These are phyloP conservation scores for Rhyacichthys aspro DNA, from an alignment of 2,797 vertebrate species.

Conservation along the genomic window DNA sequence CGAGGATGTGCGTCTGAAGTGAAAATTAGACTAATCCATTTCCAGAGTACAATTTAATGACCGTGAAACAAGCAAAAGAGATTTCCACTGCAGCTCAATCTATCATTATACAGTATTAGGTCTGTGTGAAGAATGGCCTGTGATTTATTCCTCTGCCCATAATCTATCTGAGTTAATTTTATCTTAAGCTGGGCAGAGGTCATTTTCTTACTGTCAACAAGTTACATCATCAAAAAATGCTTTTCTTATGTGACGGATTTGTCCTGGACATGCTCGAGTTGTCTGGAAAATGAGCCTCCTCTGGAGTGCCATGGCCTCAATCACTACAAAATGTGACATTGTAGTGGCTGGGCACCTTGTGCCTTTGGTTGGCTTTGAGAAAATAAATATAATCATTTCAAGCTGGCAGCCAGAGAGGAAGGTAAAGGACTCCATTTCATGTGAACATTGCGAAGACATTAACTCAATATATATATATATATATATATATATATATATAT, in stretches of 20 bases:
- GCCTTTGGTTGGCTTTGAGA: slow-evolving; percentile 32
- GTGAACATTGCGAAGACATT: slow-evolving; percentile 4
- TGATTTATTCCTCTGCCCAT: slow-evolving; percentile 31
- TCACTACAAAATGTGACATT: slow-evolving; percentile 28
- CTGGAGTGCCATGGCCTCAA: slow-evolving; percentile 27
- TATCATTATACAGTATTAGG: slow-evolving; percentile 40
- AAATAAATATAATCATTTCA: slow-evolving; percentile 43
- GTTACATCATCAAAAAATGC: slow-evolving; percentile 57
- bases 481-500: too few species aligned
- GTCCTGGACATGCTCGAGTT: slow-evolving; percentile 39
- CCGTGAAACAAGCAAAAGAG: slow-evolving; percentile 22
- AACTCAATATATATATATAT: too few species aligned
- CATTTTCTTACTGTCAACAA: slow-evolving; percentile 43
- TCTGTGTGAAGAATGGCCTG: slow-evolving; percentile 41
- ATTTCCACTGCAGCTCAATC: slow-evolving; percentile 44
- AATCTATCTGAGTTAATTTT: slow-evolving; percentile 60
- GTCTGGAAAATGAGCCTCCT: slow-evolving; percentile 35
- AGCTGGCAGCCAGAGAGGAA: slow-evolving; percentile 37
- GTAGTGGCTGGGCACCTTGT: slow-evolving; percentile 32
- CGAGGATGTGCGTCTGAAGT: slow-evolving; percentile 20
- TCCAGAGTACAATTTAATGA: slow-evolving; percentile 33
- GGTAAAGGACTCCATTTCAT: slow-evolving; percentile 24
- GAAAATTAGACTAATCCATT: slow-evolving; percentile 44
- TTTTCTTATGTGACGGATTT: slow-evolving; percentile 58
- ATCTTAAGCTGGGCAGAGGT: slow-evolving; percentile 53